Percentiles rank a stretch among this genome's conserved stretches.
Conservation (phyloP, 1,140 invertebrate genomes). For the Leptonema lineaticorne region DNA sequence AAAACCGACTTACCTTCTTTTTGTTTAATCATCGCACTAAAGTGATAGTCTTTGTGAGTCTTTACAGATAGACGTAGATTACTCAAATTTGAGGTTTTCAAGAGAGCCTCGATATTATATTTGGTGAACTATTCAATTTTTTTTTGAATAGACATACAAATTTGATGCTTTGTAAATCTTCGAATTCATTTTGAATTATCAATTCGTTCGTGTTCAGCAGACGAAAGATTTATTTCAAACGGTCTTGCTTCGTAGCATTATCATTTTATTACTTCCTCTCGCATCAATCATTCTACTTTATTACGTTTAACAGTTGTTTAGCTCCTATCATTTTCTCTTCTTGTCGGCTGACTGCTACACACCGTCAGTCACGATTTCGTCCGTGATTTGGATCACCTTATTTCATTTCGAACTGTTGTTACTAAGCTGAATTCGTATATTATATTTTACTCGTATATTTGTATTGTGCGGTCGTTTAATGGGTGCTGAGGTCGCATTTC, state of each 20-base stretch:
- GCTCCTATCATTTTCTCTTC: neutral
- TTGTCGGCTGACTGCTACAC: neutral
- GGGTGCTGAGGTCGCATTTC: neutral
- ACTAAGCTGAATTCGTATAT: too few species aligned
- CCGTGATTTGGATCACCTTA: neutral
- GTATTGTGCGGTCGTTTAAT: too few species aligned
- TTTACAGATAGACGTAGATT: too few species aligned
- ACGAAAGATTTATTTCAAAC: neutral
- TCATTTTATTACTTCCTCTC: slow-evolving; percentile 10
- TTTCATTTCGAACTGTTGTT: too few species aligned
- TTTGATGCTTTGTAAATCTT: neutral
- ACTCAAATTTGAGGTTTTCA: too few species aligned
- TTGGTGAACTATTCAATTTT: too few species aligned
- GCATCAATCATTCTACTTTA: slow-evolving; percentile 11
- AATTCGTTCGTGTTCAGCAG: neutral
- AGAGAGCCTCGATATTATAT: too few species aligned
- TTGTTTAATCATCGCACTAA: too few species aligned
- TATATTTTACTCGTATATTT: too few species aligned
- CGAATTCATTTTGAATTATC: neutral
- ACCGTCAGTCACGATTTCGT: neutral
- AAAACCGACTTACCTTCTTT: too few species aligned
- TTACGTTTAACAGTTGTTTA: slow-evolving; percentile 7
- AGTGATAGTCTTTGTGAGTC: too few species aligned
- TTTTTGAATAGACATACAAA: neutral
- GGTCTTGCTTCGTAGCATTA: neutral